Conservation (phyloP, 2,113 vertebrate species). For the Nestor notabilis region DNA sequence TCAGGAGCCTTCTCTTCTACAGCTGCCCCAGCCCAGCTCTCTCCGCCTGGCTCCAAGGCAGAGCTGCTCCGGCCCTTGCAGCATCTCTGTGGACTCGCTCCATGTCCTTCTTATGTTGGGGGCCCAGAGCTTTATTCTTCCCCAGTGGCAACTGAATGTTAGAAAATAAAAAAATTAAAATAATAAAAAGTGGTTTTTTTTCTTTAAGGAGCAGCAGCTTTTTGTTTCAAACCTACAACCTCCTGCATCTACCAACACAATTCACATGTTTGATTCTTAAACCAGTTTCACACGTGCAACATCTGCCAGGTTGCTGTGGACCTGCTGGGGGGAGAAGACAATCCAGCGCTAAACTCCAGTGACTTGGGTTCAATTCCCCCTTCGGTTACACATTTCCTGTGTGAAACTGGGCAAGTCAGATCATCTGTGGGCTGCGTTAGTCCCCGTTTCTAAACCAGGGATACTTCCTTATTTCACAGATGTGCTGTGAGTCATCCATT, state of each 20-base stretch:
- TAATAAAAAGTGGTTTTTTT: too few relatives aligned
- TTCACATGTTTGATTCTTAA: fast-evolving
- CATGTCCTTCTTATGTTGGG: neutral
- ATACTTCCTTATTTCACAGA: conserved; percentile 10
- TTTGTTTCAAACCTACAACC: neutral
- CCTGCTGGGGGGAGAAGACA: neutral
- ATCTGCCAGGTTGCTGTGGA: neutral
- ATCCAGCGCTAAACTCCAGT: neutral
- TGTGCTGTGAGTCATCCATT: neutral
- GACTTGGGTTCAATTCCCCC: neutral
- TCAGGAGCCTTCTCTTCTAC: neutral
- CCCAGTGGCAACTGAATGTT: neutral
- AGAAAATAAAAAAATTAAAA: neutral
- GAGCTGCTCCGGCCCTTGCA: neutral
- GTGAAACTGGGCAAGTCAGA: neutral
- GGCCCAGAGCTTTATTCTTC: neutral
- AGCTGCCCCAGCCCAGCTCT: neutral
- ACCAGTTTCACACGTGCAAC: neutral
- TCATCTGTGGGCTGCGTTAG: fast-evolving
- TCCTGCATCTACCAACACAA: neutral
- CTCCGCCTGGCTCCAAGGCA: neutral
- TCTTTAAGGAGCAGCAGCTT: neutral
- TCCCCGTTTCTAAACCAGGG: neutral
- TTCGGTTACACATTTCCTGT: conserved; percentile 27
- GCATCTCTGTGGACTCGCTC: neutral